Evolutionary conservation across 2,888 invertebrate species (phyloP), one percentile per base, ranked within the genome.

Genomic region (Abrostola triplasia): DNA sequence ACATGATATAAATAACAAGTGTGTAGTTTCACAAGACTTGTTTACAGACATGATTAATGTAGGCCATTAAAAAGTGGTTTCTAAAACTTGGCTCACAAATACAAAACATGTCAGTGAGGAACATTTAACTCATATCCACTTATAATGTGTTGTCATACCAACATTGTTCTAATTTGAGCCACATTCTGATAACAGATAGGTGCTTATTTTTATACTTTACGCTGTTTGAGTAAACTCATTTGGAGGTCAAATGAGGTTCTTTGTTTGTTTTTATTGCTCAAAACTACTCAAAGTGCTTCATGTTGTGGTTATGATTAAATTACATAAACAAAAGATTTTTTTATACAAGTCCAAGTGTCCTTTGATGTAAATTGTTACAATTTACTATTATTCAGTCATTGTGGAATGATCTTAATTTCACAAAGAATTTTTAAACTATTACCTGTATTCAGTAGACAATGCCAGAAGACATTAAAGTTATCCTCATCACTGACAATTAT

Each of bases 181-280:
- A 24, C 24, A 24, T 1, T 24, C 51, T 70, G 64, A 47, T 64
- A 77, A 54, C 51, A 50, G 47, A 56, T 50, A 59, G 57, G 59
- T 51, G 35, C 40, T 13, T 38, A 24, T 35, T 36, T 54, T 49
- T 54, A 57, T 7, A 42, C 24, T 42, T 36, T 49, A 50, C 9
- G 11, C 37, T 64, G 59, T 68, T 67, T 68, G 53, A 36, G 50
- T 67, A 67, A 67, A 41, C 69, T 65, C 40, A 41, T 64, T 59
- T 76, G 57, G 44, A 73, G 77, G 79, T 64, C 73, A 79, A 52
- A 49, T 69, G 64, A 53, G 44, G 12, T 40, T 49, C 50, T 61
- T 56, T 58, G 61, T 75, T 61, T 66, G 55, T 48, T 35, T 59
- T 64, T 57, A 24, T 56, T 50, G 24, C 61, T 59, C 48, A 35